A percentile compares a stretch with the other conserved stretches of the same genome.
These are phyloP conservation scores for Phataginus tricuspis DNA, from an alignment of 2,797 vertebrate species.

Conservation along the genomic window DNA sequence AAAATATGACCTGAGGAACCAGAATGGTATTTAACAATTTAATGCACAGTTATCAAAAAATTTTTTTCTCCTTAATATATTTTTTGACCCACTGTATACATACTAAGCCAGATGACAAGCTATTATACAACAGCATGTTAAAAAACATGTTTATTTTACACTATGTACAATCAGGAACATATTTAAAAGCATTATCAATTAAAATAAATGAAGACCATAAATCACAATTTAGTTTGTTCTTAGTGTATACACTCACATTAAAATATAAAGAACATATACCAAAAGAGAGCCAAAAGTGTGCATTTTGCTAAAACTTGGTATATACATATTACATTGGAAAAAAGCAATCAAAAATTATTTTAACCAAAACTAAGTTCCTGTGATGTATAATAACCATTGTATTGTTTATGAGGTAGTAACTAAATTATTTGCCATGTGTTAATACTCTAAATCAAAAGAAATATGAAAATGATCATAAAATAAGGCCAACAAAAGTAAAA, in stretches of 20 bases:
- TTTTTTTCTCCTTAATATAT: neutral
- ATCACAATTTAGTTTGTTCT: slow-evolving; percentile 87
- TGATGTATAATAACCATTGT: slow-evolving; percentile 85
- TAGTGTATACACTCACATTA: slow-evolving; percentile 87
- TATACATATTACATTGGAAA: slow-evolving; percentile 85
- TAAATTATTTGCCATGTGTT: slow-evolving; percentile 89
- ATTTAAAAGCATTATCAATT: slow-evolving; percentile 87
- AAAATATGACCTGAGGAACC: neutral
- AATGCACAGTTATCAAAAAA: neutral
- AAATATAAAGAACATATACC: slow-evolving; percentile 88
- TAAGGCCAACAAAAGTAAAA: slow-evolving; percentile 85
- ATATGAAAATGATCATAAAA: slow-evolving; percentile 82
- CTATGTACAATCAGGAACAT: slow-evolving; percentile 89
- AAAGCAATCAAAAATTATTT: slow-evolving; percentile 84
- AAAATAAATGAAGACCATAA: slow-evolving; percentile 87
- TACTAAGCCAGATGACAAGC: slow-evolving; percentile 80
- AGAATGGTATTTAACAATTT: slow-evolving; percentile 5
- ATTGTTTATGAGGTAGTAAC: slow-evolving; percentile 91
- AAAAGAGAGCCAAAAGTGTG: slow-evolving; percentile 85
- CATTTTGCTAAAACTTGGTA: slow-evolving; percentile 85
- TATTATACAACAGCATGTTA: slow-evolving; percentile 87
- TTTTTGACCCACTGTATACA: slow-evolving; percentile 47
- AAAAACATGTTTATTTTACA: slow-evolving; percentile 91
- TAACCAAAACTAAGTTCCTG: slow-evolving; percentile 84
- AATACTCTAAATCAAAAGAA: slow-evolving; percentile 85